Evolutionary conservation across 2,113 vertebrate species (phyloP), one percentile per base, ranked within the genome.

Genomic region (Megalops atlanticus): DNA sequence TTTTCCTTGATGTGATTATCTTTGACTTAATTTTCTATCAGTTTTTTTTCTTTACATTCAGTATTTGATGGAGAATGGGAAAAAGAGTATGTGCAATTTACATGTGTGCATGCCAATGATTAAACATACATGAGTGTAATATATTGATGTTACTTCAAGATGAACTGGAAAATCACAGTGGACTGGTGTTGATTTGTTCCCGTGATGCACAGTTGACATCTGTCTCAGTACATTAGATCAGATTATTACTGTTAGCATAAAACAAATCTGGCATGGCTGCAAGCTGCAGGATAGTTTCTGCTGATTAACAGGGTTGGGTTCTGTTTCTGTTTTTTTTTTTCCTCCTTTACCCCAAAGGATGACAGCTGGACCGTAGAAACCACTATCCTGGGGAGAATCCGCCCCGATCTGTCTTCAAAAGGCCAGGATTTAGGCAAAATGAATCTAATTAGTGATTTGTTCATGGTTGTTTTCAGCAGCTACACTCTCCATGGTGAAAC

Each of bases 381-480:
- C 35, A 52, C 6, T 18, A 38, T 78, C 68, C 69, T 41, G 41
- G 58, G n/a, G 43, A 27, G 52, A 27, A 33, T 54, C 64, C 41
- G n/a, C 40, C 49, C 38, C n/a, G 68, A 21, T 36, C 8, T 80
- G 69, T 18, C 41, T 80, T 21, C 69, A 72, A 47, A 80, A 47
- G 31, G 33, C 41, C 43, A 38, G 43, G 69, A 73, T 80, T 79
- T 21, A 31, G 71, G 78, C 33, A 45, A 40, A 73, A 54, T 73
- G 31, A 39, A 82, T 73, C 76, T 54, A 74, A 78, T 78, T 82
- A 82, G 73, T 78, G 75, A 82, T 76, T 77, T 27, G 35, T 77
- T 72, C 69, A 82, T 73, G 76, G 81, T 82, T 69, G 72, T 52
- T 68, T 78, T 78, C 64, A 71, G 43, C 68, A 49, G 41, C 35